A percentile compares a stretch with the other conserved stretches of the same genome.
These are phyloP conservation scores for Chelon labrosus DNA, from an alignment of 2,797 vertebrate species.

Conservation along the genomic window DNA sequence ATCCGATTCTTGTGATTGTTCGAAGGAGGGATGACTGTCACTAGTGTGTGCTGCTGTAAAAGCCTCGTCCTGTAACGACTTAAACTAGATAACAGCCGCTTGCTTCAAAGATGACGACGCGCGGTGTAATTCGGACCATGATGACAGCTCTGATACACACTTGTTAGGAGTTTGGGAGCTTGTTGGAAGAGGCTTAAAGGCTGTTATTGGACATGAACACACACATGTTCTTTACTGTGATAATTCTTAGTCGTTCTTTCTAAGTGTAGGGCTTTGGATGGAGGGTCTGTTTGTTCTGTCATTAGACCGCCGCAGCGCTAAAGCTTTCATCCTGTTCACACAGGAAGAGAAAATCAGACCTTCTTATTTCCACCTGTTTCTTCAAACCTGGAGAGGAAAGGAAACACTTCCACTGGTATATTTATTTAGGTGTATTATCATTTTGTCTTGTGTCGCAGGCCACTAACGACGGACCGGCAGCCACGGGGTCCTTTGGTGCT, in stretches of 20 bases:
- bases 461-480: slow-evolving; percentile 69
- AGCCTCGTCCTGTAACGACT: slow-evolving; percentile 8
- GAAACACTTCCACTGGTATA: not conserved
- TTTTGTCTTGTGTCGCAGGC: slow-evolving; percentile 64
- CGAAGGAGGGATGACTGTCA: not conserved
- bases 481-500: slow-evolving; percentile 79
- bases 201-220: slow-evolving; percentile 51
- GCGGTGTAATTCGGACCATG: slow-evolving; percentile 61
- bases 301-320: slow-evolving; percentile 36
- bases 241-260: slow-evolving; percentile 15
- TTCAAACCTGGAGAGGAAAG: not conserved
- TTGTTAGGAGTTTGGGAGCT: slow-evolving; percentile 42
- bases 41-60: slow-evolving; percentile 23
- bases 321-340: slow-evolving; percentile 51
- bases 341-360: slow-evolving; percentile 52
- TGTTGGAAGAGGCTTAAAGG: slow-evolving; percentile 57
- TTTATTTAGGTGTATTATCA: not conserved
- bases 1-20: no score
- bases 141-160: slow-evolving; percentile 70
- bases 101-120: slow-evolving; percentile 55
- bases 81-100: slow-evolving; percentile 7
- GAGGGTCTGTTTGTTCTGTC: slow-evolving; percentile 57
- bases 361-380: slow-evolving; percentile 26
- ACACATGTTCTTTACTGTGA: slow-evolving; percentile 27
- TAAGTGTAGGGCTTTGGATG: slow-evolving; percentile 50